These are phyloP conservation scores for Eufriesea mexicana DNA, from an alignment of 1,140 invertebrate species.

Conservation along the genomic window DNA sequence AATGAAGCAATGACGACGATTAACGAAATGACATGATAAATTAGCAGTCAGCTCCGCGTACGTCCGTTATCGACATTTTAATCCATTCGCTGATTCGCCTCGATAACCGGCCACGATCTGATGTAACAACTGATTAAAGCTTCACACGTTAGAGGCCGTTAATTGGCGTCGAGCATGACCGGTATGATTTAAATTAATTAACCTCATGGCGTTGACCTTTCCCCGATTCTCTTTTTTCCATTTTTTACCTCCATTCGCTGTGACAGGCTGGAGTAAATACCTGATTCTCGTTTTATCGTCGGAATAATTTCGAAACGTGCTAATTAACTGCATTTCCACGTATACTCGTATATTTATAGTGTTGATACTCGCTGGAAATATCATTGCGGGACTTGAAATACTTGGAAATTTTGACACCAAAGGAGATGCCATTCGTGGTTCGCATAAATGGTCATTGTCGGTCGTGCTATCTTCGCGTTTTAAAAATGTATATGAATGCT, in stretches of 20 bases:
- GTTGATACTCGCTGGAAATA: too few relatives aligned
- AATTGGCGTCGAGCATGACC: background rate
- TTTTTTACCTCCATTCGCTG: too few relatives aligned
- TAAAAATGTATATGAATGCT: too few relatives aligned
- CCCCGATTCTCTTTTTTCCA: background rate
- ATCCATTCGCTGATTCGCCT: constrained; percentile 21
- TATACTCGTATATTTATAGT: background rate
- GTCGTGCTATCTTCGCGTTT: too few relatives aligned
- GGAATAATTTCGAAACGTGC: background rate
- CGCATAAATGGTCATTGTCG: too few relatives aligned
- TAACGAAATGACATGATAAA: constrained; percentile 20
- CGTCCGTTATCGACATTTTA: constrained; percentile 25
- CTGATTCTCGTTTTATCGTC: background rate
- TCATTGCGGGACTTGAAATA: too few relatives aligned
- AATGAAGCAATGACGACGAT: background rate
- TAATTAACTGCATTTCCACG: background rate
- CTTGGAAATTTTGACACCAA: too few relatives aligned
- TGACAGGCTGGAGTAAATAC: background rate
- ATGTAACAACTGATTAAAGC: constrained; percentile 41
- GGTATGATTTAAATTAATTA: constrained; percentile 17
- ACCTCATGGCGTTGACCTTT: background rate
- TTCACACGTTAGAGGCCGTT: constrained; percentile 14
- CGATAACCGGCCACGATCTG: background rate
- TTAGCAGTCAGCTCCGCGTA: background rate
- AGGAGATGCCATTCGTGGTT: too few relatives aligned